Base-by-base conservation (phyloP, 2,888 invertebrate genomes). In the Ectropis crepuscularia region DNA sequence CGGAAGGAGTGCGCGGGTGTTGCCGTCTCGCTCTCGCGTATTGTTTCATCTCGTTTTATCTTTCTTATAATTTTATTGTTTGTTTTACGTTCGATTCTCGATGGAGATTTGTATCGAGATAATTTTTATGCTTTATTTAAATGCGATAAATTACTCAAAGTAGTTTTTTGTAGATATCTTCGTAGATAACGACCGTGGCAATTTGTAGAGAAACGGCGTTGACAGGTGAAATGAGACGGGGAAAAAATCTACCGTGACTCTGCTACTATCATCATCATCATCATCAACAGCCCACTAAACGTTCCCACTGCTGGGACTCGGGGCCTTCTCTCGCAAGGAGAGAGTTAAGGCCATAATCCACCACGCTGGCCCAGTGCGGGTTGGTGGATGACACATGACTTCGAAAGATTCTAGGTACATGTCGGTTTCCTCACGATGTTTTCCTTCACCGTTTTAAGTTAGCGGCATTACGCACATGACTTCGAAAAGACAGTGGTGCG, bases 81-180 rank as follows among this genome's bases (percentile, higher is more conserved):
- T 88, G 84, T 87, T 89, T 88, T 84, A 82, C 74, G 79, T 83
- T 76, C 80, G 78, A 73, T 78, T 81, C 75, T 77, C 78, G 78
- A 78, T 75, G 76, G 78, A 89, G 91, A 91, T 92, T 86, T 75
- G 82, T 88, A 84, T 82, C 65, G 72, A 86, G 90, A 90, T 91
- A 90, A 89, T 82, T 86, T 88, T 86, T 87, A 89, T 89, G 85
- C 86, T 86, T 81, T 80, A 86, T 91, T 90, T 90, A 87, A 85
- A 89, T 81, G 85, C 89, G 75, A 92, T 91, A 92, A 92, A 91
- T 91, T 88, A 87, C 80, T 74, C 70, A 78, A 80, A 77, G 81
- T 78, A 79, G 77, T 77, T 80, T 85, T 79, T 84, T 82, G 76
- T 82, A 83, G 89, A 90, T 90, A 75, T 77, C 68, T 76, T 75